Base-by-base conservation (phyloP, 2,113 vertebrate genomes). In the Corapipo altera region DNA sequence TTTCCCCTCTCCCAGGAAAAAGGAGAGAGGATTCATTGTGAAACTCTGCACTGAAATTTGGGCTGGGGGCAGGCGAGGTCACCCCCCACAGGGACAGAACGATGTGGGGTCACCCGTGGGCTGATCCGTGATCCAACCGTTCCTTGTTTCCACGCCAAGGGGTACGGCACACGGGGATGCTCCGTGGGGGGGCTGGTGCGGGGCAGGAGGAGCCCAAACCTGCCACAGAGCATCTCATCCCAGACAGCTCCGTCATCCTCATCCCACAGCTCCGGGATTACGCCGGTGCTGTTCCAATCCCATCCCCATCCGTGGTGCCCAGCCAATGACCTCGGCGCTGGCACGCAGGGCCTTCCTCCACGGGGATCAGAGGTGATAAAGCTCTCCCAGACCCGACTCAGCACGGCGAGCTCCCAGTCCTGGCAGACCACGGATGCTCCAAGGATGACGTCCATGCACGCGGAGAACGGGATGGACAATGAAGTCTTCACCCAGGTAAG, bases 251-350 rank as follows among this genome's bases (percentile, higher is more conserved):
- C 0, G 3, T 26, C 7, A 0, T 2, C 20, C 13, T 28, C 80
- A 15, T 23, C 61, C 70, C 57, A 19, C 28, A 5, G 73, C 77
- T 21, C 52, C 0, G 11, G 93, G 89, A 96, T 95, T 96, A 93
- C 77, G 8, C 1, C 14, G 0, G 55, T 20, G 73, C 73, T 0
- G 18, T 73, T 91, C 5, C 85, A 87, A 94, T 89, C 95, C 91
- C 24, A 0, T 77, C 32, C 85, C 44, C 87, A 94, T 89, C 87
- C 35, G 48, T 48, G 0, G 37, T 17, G 73, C 69, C 76, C 91
- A 87, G 76, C 94, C 93, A 96, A 89, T 96, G 96, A 71, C 91
- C 82, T 93, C 12, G 6, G 85, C 23, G 82, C 85, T 95, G 93
- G 49, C 61, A 46, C 21, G 43, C 69, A 73, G 73, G 55, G 48